A percentile compares a stretch with the other conserved stretches of the same genome.
These are phyloP conservation scores for Amazona guildingii DNA, from an alignment of 2,113 vertebrate genomes.

Conservation along the genomic window DNA sequence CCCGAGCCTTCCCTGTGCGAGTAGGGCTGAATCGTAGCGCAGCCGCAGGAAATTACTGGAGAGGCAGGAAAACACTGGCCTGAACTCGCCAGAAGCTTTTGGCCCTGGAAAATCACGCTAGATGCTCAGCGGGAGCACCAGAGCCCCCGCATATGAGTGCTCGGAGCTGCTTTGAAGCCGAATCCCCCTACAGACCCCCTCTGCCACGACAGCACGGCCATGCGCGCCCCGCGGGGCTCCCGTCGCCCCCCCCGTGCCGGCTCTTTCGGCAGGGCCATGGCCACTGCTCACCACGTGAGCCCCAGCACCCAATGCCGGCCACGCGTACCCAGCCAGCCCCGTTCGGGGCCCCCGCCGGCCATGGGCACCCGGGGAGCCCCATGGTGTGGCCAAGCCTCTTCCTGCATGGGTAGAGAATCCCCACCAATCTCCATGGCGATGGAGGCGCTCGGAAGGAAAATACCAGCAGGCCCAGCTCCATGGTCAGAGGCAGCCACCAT, in stretches of 20 bases:
- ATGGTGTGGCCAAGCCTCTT: accelerated
- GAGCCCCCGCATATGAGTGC: accelerated
- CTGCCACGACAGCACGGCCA: accelerated
- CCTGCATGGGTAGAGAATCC: background rate
- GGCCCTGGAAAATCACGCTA: background rate
- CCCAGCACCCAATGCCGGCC: background rate
- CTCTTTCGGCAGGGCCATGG: background rate
- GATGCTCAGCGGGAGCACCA: background rate
- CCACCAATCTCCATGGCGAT: background rate
- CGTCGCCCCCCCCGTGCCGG: accelerated
- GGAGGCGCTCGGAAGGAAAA: background rate
- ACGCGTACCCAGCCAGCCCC: accelerated
- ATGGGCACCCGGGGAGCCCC: accelerated
- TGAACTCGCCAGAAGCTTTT: background rate
- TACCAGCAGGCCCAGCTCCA: background rate
- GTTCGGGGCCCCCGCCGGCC: accelerated
- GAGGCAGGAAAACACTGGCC: background rate
- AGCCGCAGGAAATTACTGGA: background rate
- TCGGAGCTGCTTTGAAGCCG: background rate
- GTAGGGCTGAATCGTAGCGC: background rate
- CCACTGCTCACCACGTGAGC: background rate
- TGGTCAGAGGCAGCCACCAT: accelerated
- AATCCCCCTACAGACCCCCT: accelerated
- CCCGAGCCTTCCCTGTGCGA: background rate
- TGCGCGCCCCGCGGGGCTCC: background rate